These are phyloP conservation scores for Porites cylindrica DNA, from an alignment of 92 coral and sea anemone species.

Conservation along the genomic window DNA sequence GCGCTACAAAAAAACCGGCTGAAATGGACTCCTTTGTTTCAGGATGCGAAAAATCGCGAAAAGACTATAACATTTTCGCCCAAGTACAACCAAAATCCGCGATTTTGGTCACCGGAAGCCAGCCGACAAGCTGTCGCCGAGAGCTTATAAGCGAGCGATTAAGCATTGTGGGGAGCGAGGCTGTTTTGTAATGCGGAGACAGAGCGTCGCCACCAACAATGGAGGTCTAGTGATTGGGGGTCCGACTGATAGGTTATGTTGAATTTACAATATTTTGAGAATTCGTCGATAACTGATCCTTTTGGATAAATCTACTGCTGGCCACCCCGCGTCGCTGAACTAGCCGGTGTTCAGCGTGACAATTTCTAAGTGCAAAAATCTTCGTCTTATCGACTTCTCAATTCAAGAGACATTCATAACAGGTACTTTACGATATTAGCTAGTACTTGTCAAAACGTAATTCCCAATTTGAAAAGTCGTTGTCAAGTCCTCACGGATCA, in stretches of 20 bases:
- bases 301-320: slow-evolving; percentile 47
- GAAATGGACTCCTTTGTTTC: neutral
- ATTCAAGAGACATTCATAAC: slow-evolving; percentile 15
- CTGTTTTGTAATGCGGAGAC: slow-evolving; percentile 93
- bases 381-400: slow-evolving; percentile 19
- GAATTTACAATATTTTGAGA: slow-evolving; percentile 82
- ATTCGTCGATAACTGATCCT: slow-evolving; percentile 59
- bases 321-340: slow-evolving; percentile 71
- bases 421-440: slow-evolving; percentile 27
- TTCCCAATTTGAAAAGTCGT: slow-evolving; percentile 1
- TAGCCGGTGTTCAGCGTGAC: slow-evolving; percentile 35
- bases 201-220: slow-evolving; percentile 90
- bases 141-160: slow-evolving; percentile 65
- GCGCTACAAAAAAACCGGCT: neutral
- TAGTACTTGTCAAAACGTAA: neutral
- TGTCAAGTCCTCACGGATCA: neutral
- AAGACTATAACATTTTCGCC: slow-evolving; percentile 2
- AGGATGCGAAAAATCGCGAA: neutral
- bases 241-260: slow-evolving; percentile 87
- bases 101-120: slow-evolving; percentile 79
- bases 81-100: slow-evolving; percentile 46
- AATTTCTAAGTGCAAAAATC: slow-evolving; percentile 21
- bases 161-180: slow-evolving; percentile 75
- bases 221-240: slow-evolving; percentile 75
- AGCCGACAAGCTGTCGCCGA: slow-evolving; percentile 67